Evolutionary conservation across 2,113 vertebrate species (phyloP).

Genomic region (Chaetops frenatus): DNA sequence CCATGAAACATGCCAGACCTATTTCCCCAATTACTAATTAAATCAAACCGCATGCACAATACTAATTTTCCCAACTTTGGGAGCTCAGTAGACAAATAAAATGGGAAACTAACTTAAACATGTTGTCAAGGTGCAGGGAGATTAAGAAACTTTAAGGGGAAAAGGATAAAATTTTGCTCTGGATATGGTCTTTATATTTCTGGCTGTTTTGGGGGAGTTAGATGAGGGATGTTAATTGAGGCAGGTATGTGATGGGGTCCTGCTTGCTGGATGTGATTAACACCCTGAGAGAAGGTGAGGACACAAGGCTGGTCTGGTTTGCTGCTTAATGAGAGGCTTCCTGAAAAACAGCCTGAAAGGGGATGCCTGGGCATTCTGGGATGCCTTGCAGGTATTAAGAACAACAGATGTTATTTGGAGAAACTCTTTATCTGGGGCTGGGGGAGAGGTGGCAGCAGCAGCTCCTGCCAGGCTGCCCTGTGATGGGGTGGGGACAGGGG

Average conservation of each 20-base stretch:
- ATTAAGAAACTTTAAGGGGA: conserved; percentile 37
- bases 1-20: conserved; percentile 80
- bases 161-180: conserved; percentile 43
- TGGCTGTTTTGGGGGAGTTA: not conserved
- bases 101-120: conserved; percentile 72
- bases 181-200: not conserved
- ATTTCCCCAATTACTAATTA: conserved; percentile 86
- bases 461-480: not conserved
- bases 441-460: not conserved
- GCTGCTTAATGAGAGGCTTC: not conserved
- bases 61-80: conserved; percentile 81
- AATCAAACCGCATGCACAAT: conserved; percentile 79
- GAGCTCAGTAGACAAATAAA: conserved; percentile 78
- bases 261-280: not conserved
- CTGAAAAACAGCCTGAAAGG: not conserved
- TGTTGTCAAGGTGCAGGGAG: conserved; percentile 60
- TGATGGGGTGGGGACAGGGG: not conserved
- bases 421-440: not conserved
- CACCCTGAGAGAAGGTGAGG: not conserved
- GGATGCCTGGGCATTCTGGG: not conserved
- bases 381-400: not conserved
- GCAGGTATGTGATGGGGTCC: not conserved
- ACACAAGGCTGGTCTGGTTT: not conserved
- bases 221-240: not conserved
- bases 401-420: not conserved